Conservation (phyloP, 2,113 vertebrate genomes). For the Sakesphorus luctuosus region DNA sequence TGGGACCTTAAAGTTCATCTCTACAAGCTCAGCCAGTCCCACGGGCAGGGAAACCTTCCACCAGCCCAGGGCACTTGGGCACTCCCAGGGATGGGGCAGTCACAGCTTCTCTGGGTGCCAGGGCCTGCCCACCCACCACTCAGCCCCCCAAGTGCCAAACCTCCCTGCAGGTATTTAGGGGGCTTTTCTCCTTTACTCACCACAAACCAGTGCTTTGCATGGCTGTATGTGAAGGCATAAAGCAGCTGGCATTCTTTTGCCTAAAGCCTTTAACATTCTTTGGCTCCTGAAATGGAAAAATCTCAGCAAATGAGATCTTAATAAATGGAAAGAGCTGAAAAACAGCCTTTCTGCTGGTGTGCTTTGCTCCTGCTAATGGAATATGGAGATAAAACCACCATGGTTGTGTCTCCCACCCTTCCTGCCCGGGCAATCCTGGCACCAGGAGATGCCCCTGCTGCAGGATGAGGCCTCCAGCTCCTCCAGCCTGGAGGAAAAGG, state of each 20-base stretch:
- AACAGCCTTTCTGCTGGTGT: background rate
- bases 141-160: background rate
- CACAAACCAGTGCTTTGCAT: background rate
- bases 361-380: background rate
- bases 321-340: slow-evolving; percentile 56
- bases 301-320: slow-evolving; percentile 32
- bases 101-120: background rate
- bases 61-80: background rate
- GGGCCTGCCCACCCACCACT: background rate
- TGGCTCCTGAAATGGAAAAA: slow-evolving; percentile 57
- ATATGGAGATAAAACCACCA: background rate
- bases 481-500: background rate
- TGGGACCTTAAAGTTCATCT: background rate
- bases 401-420: background rate
- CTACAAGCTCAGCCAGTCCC: background rate
- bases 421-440: background rate
- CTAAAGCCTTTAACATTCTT: slow-evolving; percentile 28
- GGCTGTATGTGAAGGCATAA: background rate
- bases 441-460: background rate
- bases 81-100: background rate
- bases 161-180: accelerated
- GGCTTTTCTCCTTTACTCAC: background rate
- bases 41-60: background rate
- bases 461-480: background rate
- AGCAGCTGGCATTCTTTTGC: background rate